Evolutionary conservation across 2,888 invertebrate species (phyloP).

Genomic region (Biston betularia): DNA sequence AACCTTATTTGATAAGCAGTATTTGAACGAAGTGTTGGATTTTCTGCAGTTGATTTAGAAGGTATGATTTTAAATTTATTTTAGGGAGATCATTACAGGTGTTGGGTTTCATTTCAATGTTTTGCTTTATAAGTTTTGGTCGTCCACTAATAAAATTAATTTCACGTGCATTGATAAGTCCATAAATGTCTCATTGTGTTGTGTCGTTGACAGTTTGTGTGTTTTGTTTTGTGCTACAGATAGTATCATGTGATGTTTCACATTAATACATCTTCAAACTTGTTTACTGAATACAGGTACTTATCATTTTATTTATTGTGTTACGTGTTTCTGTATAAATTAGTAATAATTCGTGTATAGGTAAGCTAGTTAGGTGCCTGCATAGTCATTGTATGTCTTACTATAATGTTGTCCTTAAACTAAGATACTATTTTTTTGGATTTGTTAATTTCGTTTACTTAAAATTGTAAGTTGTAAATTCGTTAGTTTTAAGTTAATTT

Average conservation of each 20-base stretch:
- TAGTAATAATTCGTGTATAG: too few relatives aligned
- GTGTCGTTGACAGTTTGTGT: background rate
- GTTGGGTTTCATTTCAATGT: constrained; percentile 6
- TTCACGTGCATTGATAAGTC: background rate
- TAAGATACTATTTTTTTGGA: too few relatives aligned
- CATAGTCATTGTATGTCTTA: too few relatives aligned
- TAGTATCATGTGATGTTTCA: constrained; percentile 17
- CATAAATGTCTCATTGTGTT: constrained; percentile 5
- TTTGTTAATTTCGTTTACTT: too few relatives aligned
- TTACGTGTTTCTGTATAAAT: background rate
- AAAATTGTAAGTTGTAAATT: too few relatives aligned
- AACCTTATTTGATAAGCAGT: constrained; percentile 38
- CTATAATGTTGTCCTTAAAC: too few relatives aligned
- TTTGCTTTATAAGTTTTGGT: constrained; percentile 43
- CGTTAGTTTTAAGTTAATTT: too few relatives aligned
- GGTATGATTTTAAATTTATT: constrained; percentile 45
- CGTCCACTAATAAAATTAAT: constrained; percentile 53
- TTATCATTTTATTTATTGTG: background rate
- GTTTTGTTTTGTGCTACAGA: constrained; percentile 11
- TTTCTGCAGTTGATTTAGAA: constrained; percentile 33
- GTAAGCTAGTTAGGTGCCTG: too few relatives aligned
- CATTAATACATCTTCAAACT: constrained; percentile 1
- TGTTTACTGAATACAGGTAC: background rate
- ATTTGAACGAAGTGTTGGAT: constrained; percentile 43
- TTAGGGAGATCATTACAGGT: constrained; percentile 1